These are phyloP conservation scores for Notarius lentiginosus DNA, from an alignment of 2,113 vertebrate genomes.

Conservation along the genomic window DNA sequence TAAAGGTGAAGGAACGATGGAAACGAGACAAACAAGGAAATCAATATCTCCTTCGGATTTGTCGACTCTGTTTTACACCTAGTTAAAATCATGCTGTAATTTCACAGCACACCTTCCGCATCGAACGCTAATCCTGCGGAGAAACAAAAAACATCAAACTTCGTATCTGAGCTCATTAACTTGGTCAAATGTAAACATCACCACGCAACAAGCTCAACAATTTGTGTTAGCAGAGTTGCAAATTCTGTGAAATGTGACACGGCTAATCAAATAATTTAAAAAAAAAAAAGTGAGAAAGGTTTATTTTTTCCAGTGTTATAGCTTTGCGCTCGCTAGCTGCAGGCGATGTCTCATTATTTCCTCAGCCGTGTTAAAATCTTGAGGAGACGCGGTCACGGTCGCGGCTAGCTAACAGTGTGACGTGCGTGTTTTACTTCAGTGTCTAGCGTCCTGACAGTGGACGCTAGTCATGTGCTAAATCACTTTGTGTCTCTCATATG, in stretches of 20 bases:
- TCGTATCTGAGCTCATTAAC: background rate
- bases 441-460: background rate
- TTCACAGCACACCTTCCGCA: background rate
- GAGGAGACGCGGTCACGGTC: constrained; percentile 49
- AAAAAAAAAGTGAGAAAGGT: background rate
- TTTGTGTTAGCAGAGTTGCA: background rate
- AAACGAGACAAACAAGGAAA: background rate
- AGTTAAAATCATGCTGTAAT: background rate
- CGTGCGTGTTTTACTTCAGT: background rate
- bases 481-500: background rate
- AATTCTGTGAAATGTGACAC: background rate
- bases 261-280: constrained; percentile 34
- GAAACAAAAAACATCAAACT: background rate
- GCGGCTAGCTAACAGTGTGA: constrained; percentile 36
- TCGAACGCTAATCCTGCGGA: background rate
- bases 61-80: too few relatives aligned
- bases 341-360: constrained; percentile 46
- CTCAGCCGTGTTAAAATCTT: constrained; percentile 38
- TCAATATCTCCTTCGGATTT: background rate
- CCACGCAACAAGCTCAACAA: background rate
- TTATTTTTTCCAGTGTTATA: background rate
- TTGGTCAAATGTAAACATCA: background rate
- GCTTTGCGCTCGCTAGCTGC: constrained; percentile 24
- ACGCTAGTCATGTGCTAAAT: constrained; percentile 33
- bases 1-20: background rate